Conservation (phyloP, 2,888 invertebrate species). For the Acronicta psi region DNA sequence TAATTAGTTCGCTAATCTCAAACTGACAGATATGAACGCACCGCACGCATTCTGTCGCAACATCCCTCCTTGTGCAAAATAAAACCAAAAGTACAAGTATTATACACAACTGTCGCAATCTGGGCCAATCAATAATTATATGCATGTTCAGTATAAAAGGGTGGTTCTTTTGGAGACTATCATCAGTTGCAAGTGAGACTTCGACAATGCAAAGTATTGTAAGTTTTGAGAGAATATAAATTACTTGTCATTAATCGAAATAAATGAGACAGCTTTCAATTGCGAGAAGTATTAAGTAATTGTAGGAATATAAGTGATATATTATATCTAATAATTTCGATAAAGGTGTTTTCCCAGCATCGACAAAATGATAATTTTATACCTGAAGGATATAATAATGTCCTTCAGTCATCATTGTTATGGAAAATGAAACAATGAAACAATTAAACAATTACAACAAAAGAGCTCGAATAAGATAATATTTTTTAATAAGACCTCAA, state of each 20-base stretch:
- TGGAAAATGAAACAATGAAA: no score
- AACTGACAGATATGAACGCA: constrained; percentile 35
- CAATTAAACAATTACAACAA: no score
- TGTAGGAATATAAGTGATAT: no score
- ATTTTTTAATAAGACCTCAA: no score
- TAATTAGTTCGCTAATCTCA: constrained; percentile 45
- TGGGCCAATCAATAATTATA: constrained; percentile 69
- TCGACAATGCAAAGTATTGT: constrained; percentile 75
- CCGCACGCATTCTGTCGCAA: constrained; percentile 28
- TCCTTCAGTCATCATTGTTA: no score
- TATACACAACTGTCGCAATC: constrained; percentile 64
- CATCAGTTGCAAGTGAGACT: constrained; percentile 73
- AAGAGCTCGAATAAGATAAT: no score
- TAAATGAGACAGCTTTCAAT: neutral
- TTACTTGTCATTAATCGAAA: constrained; percentile 4
- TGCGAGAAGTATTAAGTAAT: no score
- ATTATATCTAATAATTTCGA: no score
- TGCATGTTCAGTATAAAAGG: constrained; percentile 73
- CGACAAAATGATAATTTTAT: no score
- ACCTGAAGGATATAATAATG: no score
- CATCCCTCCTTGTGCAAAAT: constrained; percentile 53
- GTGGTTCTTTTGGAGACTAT: constrained; percentile 51
- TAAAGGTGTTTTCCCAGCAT: no score
- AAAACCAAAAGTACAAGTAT: constrained; percentile 65
- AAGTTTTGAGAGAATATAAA: constrained; percentile 57